Evolutionary conservation across 2,797 vertebrate species (phyloP).

Genomic region (Leptatherina wallacei): DNA sequence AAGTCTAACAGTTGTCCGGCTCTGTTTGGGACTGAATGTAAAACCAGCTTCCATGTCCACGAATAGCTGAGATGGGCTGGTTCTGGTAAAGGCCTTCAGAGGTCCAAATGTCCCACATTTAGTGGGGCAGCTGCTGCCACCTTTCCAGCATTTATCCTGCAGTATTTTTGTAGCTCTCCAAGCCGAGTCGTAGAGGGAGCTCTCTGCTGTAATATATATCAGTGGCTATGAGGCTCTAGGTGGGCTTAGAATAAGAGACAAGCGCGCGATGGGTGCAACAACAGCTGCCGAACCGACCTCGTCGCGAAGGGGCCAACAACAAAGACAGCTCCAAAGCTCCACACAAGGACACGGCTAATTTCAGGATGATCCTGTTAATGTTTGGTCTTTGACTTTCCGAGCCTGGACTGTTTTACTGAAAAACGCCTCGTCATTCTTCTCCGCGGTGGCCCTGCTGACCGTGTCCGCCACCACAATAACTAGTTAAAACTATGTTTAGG

Average conservation of each 20-base stretch:
- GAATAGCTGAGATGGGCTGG: neutral
- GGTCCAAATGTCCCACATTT: neutral
- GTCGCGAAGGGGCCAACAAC: neutral
- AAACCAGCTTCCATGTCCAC: neutral
- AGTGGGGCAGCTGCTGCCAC: slow-evolving; percentile 39
- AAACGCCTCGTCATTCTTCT: slow-evolving; percentile 59
- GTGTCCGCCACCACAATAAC: slow-evolving; percentile 19
- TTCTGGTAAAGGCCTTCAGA: slow-evolving; percentile 33
- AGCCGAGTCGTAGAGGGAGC: slow-evolving; percentile 89
- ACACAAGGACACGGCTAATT: neutral
- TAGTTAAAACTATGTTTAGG: neutral
- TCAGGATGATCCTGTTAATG: neutral
- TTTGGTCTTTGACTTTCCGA: neutral
- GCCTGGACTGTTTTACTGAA: slow-evolving; percentile 27
- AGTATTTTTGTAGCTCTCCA: slow-evolving; percentile 84
- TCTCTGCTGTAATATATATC: slow-evolving; percentile 80
- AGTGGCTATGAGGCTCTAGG: slow-evolving; percentile 72
- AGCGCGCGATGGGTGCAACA: slow-evolving; percentile 66
- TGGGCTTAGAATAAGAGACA: slow-evolving; percentile 72
- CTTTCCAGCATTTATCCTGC: slow-evolving; percentile 33
- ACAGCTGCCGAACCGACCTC: slow-evolving; percentile 36
- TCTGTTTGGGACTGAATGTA: neutral
- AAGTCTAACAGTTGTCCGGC: neutral
- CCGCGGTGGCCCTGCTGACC: neutral
- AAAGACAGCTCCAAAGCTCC: neutral